These are phyloP conservation scores for Elaeidobius kamerunicus DNA, from an alignment of 2,888 invertebrate species.

Conservation along the genomic window DNA sequence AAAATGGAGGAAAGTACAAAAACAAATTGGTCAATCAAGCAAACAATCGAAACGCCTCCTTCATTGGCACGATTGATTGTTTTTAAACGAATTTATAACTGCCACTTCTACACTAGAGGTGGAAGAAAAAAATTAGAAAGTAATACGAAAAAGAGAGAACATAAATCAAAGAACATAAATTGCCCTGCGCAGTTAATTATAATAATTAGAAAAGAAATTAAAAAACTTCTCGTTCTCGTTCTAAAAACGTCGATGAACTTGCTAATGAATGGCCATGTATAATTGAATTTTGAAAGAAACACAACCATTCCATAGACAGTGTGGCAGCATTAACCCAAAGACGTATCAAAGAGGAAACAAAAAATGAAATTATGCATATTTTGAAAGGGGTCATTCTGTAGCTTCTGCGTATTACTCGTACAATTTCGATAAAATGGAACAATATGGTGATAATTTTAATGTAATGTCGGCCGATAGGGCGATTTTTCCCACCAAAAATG, in stretches of 20 bases:
- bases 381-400: constrained; percentile 11
- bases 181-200: neutral
- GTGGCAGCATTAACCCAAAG: constrained; percentile 8
- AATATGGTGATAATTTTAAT: constrained; percentile 9
- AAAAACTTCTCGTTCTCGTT: neutral
- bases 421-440: constrained; percentile 14
- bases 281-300: constrained; percentile 13
- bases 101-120: neutral
- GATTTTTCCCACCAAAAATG: constrained; percentile 21
- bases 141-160: neutral
- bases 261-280: constrained; percentile 9
- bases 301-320: constrained; percentile 11
- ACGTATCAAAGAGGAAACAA: constrained; percentile 4
- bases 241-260: neutral
- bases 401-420: constrained; percentile 16
- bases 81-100: neutral
- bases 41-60: neutral
- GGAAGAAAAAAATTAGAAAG: neutral
- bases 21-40: neutral
- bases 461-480: constrained; percentile 11
- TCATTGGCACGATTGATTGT: neutral
- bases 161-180: neutral
- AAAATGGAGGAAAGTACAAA: neutral
- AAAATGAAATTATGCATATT: constrained; percentile 9
- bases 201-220: neutral